phyloP scores from a whole-genome alignment of 2,888 invertebrate species.

The Mamestra brassicae region DNA sequence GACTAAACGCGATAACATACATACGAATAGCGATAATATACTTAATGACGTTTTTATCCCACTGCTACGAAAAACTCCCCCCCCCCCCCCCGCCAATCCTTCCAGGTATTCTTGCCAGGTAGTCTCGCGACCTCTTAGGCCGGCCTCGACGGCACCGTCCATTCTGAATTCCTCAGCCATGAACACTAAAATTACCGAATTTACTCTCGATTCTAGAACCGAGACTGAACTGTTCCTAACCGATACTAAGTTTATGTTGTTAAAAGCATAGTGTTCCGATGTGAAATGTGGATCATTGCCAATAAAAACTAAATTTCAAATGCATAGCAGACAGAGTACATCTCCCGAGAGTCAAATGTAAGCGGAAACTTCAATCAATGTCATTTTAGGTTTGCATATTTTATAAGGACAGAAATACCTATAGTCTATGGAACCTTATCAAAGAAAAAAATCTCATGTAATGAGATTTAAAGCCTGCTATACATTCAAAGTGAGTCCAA shows the following conservation, averaged over 20 bases:
- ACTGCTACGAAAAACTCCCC: too few relatives aligned
- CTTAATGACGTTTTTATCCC: too few relatives aligned
- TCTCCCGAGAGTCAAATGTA: constrained; percentile 1
- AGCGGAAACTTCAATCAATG: constrained; percentile 25
- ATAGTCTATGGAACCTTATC: not conserved
- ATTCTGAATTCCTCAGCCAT: too few relatives aligned
- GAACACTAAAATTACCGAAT: too few relatives aligned
- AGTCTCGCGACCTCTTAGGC: too few relatives aligned
- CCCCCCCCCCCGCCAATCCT: too few relatives aligned
- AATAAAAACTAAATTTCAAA: constrained; percentile 18
- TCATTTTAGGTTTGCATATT: not conserved
- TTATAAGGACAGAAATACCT: constrained; percentile 8
- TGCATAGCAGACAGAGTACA: not conserved
- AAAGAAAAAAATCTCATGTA: not conserved
- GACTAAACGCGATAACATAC: too few relatives aligned
- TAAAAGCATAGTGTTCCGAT: not conserved
- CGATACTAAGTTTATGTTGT: not conserved
- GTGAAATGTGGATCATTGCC: constrained; percentile 25
- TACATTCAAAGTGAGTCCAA: not conserved
- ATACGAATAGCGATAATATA: too few relatives aligned
- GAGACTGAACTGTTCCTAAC: not conserved
- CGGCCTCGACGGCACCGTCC: too few relatives aligned
- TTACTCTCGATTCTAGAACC: not conserved
- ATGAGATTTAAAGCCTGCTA: not conserved
- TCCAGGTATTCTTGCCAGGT: too few relatives aligned